Evolutionary conservation across 2,888 invertebrate species (phyloP).

Genomic region (Dugesia japonica): DNA sequence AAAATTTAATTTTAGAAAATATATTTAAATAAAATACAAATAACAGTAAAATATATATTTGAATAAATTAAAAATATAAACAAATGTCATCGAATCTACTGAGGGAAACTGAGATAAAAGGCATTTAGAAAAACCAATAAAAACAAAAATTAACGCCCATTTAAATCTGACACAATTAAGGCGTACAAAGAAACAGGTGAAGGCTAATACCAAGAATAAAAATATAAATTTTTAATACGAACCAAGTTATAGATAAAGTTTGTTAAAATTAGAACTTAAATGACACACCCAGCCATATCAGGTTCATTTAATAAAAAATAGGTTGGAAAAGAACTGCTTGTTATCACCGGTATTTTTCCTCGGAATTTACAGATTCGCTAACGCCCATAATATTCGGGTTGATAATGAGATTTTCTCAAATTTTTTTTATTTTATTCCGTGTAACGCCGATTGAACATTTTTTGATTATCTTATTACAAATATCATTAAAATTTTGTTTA

Average conservation of each 20-base stretch:
- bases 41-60: no score
- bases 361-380: not conserved
- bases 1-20: no score
- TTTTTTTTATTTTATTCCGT: no score
- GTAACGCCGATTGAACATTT: not conserved
- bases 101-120: not conserved
- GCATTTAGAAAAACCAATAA: not conserved
- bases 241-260: not conserved
- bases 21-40: no score
- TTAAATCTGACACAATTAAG: not conserved
- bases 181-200: not conserved
- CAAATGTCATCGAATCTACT: not conserved
- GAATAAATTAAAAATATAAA: not conserved
- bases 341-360: not conserved
- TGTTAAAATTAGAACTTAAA: not conserved
- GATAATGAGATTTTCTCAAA: not conserved
- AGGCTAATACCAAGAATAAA: not conserved
- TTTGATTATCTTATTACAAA: no score
- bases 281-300: not conserved
- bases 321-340: not conserved
- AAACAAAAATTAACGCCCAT: not conserved
- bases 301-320: not conserved
- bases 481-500: not conserved
- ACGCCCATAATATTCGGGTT: not conserved
- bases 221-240: not conserved